Evolutionary conservation across 2,888 invertebrate species (phyloP), one percentile per base, ranked within the genome.

Genomic region (Gortyna flavago): DNA sequence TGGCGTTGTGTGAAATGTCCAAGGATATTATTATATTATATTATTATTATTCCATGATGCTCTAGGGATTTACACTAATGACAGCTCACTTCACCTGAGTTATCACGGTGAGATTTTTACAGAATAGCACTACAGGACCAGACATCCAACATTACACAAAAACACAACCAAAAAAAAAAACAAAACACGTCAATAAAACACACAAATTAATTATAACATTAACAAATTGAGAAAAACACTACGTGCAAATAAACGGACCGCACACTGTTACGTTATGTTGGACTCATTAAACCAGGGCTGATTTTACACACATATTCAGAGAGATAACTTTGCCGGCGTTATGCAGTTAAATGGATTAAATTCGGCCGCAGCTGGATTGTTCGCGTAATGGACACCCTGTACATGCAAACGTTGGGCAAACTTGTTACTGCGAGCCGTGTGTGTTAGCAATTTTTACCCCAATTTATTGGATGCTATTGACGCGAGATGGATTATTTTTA

Each of bases 331-430:
- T 90, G 91, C 90, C 80, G 88, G 91, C 90, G 93, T 92, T 93
- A 93, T 93, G 91, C 93, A 92, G 93, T 94, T 94, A 95, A 95
- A 93, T 92, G 94, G 95, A 95, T 95, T 95, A 95, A 94, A 94
- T 93, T 93, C 89, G 89, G 93, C 94, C 94, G 89, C 94, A 93
- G 93, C 94, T 92, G 94, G 93, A 95, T 93, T 94, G 95, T 92
- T 90, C 92, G 87, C 89, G 92, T 93, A 94, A 94, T 94, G 95
- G 93, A 93, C 93, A 92, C 93, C 89, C 89, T 90, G 92, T 92
- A 90, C 89, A 89, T 89, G 90, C 89, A 90, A 90, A 85, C 86
- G 87, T 75, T 90, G 84, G 84, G 86, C 88, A 91, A 91, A 92
- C 89, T 92, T 91, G 91, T 91, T 92, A 91, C 91, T 90, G 81